Conservation (phyloP, 2,113 vertebrate genomes). For the Brachyhypopomus gauderio region DNA sequence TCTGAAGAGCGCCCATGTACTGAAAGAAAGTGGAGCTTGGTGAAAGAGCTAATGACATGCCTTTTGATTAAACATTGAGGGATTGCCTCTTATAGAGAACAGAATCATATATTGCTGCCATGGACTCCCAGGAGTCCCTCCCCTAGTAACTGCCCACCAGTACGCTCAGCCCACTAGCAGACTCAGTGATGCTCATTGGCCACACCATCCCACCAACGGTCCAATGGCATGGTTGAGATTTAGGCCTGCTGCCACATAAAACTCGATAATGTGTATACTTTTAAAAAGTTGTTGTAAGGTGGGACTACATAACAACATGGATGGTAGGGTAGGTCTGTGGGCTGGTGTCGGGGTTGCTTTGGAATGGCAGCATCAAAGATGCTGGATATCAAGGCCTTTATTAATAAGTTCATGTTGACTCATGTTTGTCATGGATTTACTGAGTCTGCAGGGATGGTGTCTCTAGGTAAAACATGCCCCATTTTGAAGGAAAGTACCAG, state of each 20-base stretch:
- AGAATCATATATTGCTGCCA: slow-evolving; percentile 41
- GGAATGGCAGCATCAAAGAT: slow-evolving; percentile 62
- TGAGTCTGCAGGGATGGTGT: slow-evolving; percentile 57
- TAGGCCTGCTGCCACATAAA: slow-evolving; percentile 25
- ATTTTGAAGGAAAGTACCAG: slow-evolving; percentile 57
- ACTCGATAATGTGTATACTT: background rate
- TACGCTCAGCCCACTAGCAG: slow-evolving; percentile 16
- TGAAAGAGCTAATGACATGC: slow-evolving; percentile 48
- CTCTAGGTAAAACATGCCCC: slow-evolving; percentile 48
- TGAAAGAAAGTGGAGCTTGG: slow-evolving; percentile 44
- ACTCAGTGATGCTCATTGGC: slow-evolving; percentile 8
- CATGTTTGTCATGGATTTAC: slow-evolving; percentile 61
- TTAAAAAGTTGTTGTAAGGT: slow-evolving; percentile 27
- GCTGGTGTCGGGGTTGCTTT: slow-evolving; percentile 36
- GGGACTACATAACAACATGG: slow-evolving; percentile 35
- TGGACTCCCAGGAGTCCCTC: slow-evolving; percentile 48
- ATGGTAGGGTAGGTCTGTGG: slow-evolving; percentile 40
- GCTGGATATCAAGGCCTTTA: slow-evolving; percentile 58
- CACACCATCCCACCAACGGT: slow-evolving; percentile 32
- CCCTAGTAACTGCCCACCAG: slow-evolving; percentile 41
- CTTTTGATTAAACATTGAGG: slow-evolving; percentile 70
- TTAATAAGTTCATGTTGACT: slow-evolving; percentile 67
- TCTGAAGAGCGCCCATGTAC: slow-evolving; percentile 54
- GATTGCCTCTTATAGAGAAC: slow-evolving; percentile 55
- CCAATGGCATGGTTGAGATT: slow-evolving; percentile 27